Conservation (phyloP, 1,140 invertebrate genomes). For the Euglossa dilemma region DNA sequence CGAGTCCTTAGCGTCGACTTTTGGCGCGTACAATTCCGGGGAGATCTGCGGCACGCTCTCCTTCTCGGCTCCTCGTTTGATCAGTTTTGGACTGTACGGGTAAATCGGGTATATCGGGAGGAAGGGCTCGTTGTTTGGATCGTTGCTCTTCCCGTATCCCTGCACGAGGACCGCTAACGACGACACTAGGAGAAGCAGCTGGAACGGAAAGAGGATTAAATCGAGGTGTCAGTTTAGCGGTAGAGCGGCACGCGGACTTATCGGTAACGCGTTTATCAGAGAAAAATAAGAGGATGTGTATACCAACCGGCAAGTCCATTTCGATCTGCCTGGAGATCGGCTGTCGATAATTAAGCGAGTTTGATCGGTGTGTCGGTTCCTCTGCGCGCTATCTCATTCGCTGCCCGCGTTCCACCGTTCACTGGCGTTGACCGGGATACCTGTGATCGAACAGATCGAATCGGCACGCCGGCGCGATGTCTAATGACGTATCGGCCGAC, state of each 20-base stretch:
- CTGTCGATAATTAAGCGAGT: constrained; percentile 24
- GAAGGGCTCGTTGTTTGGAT: constrained; percentile 78
- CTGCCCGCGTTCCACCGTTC: constrained; percentile 2
- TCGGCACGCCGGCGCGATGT: constrained; percentile 62
- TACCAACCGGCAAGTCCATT: constrained; percentile 77
- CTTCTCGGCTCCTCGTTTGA: constrained; percentile 75
- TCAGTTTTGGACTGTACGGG: constrained; percentile 78
- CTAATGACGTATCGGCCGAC: constrained; percentile 77
- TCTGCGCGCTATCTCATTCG: constrained; percentile 50
- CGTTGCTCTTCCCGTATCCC: constrained; percentile 57
- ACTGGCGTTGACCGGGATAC: not conserved
- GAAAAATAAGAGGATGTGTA: not conserved
- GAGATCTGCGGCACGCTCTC: constrained; percentile 68
- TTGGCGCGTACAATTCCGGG: constrained; percentile 73
- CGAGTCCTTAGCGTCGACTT: constrained; percentile 72
- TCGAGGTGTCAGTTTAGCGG: accelerated
- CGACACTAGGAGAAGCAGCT: constrained; percentile 74
- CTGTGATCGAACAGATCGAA: constrained; percentile 50
- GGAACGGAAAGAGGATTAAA: constrained; percentile 7
- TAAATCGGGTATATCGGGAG: constrained; percentile 78
- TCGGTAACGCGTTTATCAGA: not conserved
- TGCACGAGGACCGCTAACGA: constrained; percentile 70
- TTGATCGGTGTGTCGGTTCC: not conserved
- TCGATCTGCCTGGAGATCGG: constrained; percentile 33
- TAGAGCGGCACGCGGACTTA: not conserved